Percentiles rank a stretch among this genome's conserved stretches.
Evolutionary conservation across 1,140 invertebrate genomes (phyloP).

Genomic region (Zaprionus africanus): DNA sequence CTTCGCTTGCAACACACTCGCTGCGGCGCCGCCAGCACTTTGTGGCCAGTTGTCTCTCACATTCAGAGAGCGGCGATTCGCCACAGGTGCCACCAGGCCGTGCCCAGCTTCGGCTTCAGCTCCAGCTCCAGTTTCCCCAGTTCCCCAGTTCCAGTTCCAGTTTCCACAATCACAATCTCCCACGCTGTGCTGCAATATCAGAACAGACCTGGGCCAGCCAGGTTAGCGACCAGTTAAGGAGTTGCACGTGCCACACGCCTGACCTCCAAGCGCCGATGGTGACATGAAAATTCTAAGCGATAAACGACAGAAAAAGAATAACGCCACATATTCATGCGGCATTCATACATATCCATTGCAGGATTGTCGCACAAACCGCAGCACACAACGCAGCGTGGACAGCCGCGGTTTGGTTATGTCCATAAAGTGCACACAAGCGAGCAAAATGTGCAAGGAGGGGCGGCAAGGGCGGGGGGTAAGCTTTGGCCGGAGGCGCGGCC

Average conservation of each 20-base stretch:
- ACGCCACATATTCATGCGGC: constrained; percentile 2
- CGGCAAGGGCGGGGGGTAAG: neutral
- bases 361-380: constrained; percentile 36
- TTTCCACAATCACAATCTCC: neutral
- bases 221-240: constrained; percentile 12
- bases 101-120: neutral
- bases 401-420: constrained; percentile 34
- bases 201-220: neutral
- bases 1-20: constrained; percentile 68
- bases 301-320: constrained; percentile 19
- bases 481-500: constrained; percentile 40
- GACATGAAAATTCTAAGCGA: constrained; percentile 33
- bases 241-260: constrained; percentile 35
- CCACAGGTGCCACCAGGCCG: constrained; percentile 46
- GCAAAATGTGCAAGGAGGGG: constrained; percentile 8
- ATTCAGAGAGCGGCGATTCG: constrained; percentile 35
- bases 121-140: neutral
- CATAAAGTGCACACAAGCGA: constrained; percentile 70
- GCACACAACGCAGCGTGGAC: constrained; percentile 10
- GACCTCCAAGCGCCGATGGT: constrained; percentile 28
- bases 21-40: constrained; percentile 29
- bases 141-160: neutral
- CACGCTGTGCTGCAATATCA: constrained; percentile 7
- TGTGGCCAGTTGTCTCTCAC: constrained; percentile 30
- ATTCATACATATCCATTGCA: constrained; percentile 24